A percentile compares a stretch with the other conserved stretches of the same genome.
Conservation (phyloP, 2,113 vertebrate genomes). For the Notothenia coriiceps region DNA sequence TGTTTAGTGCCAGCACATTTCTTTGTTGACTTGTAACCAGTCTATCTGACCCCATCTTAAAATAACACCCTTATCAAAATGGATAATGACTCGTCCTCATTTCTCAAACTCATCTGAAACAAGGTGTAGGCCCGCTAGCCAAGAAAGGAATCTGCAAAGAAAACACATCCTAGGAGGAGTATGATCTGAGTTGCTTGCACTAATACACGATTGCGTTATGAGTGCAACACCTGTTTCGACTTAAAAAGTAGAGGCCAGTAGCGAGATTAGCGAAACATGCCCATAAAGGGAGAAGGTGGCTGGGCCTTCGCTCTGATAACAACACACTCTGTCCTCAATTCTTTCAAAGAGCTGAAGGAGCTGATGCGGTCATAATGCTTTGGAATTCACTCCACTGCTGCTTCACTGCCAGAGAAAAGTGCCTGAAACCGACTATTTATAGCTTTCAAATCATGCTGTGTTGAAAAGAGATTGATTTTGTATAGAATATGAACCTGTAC, state of each 20-base stretch:
- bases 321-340: constrained; percentile 52
- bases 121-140: constrained; percentile 52
- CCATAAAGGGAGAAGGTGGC: constrained; percentile 84
- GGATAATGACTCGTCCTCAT: constrained; percentile 52
- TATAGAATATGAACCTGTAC: constrained; percentile 17
- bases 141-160: constrained; percentile 77
- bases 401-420: constrained; percentile 57
- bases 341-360: constrained; percentile 74
- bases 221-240: constrained; percentile 82
- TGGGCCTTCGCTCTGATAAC: constrained; percentile 76
- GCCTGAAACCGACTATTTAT: constrained; percentile 66
- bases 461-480: constrained; percentile 41
- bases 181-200: constrained; percentile 56
- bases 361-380: constrained; percentile 73
- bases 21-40: constrained; percentile 48
- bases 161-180: constrained; percentile 67
- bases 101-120: constrained; percentile 57
- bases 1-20: constrained; percentile 31
- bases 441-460: constrained; percentile 46
- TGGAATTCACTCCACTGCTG: constrained; percentile 72
- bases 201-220: constrained; percentile 70
- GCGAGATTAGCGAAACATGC: constrained; percentile 84
- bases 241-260: constrained; percentile 81
- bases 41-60: constrained; percentile 54
- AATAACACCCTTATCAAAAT: constrained; percentile 61